These are phyloP conservation scores for Oryzias melastigma DNA, from an alignment of 2,113 vertebrate species.

Conservation along the genomic window DNA sequence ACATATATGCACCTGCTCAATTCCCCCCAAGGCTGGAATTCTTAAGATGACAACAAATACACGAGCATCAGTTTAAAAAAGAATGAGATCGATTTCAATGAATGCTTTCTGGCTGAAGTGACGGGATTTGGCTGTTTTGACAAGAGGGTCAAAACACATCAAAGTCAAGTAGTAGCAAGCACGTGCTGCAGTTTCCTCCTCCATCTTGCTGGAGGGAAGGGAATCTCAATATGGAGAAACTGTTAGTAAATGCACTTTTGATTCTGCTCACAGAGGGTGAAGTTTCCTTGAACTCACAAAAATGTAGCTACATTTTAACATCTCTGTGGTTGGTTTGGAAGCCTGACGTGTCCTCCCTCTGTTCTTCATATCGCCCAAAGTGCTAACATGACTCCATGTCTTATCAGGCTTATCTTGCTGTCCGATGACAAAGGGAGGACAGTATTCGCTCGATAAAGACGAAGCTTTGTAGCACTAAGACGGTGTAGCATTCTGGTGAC, in stretches of 20 bases:
- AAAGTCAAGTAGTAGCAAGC: background rate
- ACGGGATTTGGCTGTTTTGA: background rate
- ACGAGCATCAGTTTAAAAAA: background rate
- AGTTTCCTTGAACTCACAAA: background rate
- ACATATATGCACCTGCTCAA: slow-evolving; percentile 8
- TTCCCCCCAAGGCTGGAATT: slow-evolving; percentile 17
- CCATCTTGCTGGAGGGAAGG: slow-evolving; percentile 31
- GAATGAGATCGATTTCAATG: background rate
- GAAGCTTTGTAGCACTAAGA: slow-evolving; percentile 25
- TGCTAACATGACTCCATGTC: slow-evolving; percentile 48
- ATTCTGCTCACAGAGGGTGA: background rate
- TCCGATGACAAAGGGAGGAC: slow-evolving; percentile 66
- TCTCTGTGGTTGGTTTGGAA: background rate
- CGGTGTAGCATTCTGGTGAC: slow-evolving; percentile 3
- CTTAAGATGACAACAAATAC: slow-evolving; percentile 34
- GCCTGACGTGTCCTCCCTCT: slow-evolving; percentile 14
- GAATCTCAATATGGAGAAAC: background rate
- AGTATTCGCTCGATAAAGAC: slow-evolving; percentile 56
- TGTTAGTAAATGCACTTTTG: background rate
- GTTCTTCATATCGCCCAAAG: slow-evolving; percentile 36
- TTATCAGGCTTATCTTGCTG: slow-evolving; percentile 57
- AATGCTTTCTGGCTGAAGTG: background rate
- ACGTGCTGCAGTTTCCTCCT: slow-evolving; percentile 12
- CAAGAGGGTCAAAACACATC: slow-evolving; percentile 4
- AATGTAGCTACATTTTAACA: slow-evolving; percentile 5